Conservation (phyloP, 2,888 invertebrate species). For the Stratiomys singularior region DNA sequence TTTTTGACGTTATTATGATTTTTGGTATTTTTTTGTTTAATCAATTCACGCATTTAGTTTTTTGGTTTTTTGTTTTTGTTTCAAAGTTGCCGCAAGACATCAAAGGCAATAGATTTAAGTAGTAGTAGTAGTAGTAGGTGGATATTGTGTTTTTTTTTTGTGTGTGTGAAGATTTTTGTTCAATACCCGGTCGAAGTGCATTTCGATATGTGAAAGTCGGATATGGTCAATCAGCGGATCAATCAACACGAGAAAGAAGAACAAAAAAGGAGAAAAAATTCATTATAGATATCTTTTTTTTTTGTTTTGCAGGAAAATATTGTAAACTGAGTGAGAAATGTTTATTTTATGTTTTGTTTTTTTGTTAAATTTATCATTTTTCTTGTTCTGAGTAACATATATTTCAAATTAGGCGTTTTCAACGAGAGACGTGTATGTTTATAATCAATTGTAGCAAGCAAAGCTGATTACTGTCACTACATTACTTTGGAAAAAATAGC, state of each 20-base stretch:
- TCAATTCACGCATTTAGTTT: neutral
- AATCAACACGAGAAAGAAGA: conserved; percentile 42
- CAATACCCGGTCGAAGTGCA: conserved; percentile 31
- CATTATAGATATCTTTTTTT: conserved; percentile 20
- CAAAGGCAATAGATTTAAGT: conserved; percentile 24
- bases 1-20: neutral
- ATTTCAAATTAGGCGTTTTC: too few relatives aligned
- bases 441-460: too few relatives aligned
- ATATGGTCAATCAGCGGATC: conserved; percentile 26
- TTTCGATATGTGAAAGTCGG: conserved; percentile 28
- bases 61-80: conserved; percentile 13
- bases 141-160: conserved; percentile 13
- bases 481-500: neutral
- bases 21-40: neutral
- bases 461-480: neutral
- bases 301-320: conserved; percentile 13
- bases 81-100: conserved; percentile 25
- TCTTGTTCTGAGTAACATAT: neutral
- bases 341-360: too few relatives aligned
- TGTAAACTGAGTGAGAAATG: neutral
- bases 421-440: too few relatives aligned
- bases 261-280: conserved; percentile 32
- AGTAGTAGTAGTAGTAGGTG: neutral
- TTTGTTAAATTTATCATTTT: neutral
- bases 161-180: conserved; percentile 3